Evolutionary conservation across 2,888 invertebrate genomes (phyloP), one percentile per base, ranked within the genome.

Genomic region (Harmothoe impar): DNA sequence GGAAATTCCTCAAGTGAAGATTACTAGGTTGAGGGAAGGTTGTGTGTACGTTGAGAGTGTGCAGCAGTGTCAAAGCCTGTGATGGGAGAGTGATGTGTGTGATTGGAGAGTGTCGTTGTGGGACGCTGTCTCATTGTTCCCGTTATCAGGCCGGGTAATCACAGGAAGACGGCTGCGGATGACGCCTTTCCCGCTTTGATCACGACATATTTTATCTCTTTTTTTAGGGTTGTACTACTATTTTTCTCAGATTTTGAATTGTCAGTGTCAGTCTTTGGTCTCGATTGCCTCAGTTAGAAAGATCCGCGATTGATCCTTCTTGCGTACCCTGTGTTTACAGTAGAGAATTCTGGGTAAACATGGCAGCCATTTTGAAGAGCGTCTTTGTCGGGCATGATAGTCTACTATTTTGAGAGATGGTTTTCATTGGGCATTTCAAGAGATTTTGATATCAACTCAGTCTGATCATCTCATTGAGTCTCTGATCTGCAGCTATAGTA

Each of bases 121-220:
- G 72, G 72, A 29, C 29, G 72, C 29, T 5, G 72, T 15, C 72
- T 72, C 72, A 72, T 72, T 72, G 72, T 72, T 72, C 72, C 72
- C 25, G 72, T 72, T 72, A 72, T 72, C 72, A 72, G 29, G 15
- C 29, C 17, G 29, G 72, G n/a, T 72, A 72, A 72, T 72, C 72
- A 72, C 72, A 72, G 72, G 25, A 72, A 72, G n/a, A 5, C 17
- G 72, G 72, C 25, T 29, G 72, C 29, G n/a, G 29, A 29, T 72
- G 72, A 29, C 72, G 72, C 25, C 31, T 15, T 15, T 15, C 31
- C 72, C 5, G 20, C 72, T 72, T 72, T 72, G 72, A 72, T 72
- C 72, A 15, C 3, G 62, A 12, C 62, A n/a, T 62, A 20, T 62
- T 62, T 62, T 62, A 43, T 43, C 43, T 43, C 43, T 43, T 43